Conservation (phyloP, 2,113 vertebrate species). For the Gavialis gangeticus region DNA sequence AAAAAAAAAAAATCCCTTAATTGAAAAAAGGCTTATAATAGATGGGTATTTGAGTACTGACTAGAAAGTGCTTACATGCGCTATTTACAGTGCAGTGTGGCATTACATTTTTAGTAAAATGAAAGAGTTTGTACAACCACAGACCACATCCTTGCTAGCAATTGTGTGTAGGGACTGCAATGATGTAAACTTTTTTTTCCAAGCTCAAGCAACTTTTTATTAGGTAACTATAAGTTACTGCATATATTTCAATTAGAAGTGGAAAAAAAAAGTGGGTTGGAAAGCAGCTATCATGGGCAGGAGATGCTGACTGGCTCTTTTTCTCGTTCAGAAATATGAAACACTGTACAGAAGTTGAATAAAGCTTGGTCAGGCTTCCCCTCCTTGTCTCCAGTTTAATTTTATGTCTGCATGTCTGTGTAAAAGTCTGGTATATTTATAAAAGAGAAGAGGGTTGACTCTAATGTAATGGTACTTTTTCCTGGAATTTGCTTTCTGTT, state of each 20-base stretch:
- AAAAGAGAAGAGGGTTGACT: not conserved
- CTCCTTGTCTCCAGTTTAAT: not conserved
- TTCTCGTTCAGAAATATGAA: not conserved
- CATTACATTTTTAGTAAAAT: constrained; percentile 54
- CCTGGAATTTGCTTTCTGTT: not conserved
- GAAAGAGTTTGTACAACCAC: constrained; percentile 63
- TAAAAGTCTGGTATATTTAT: not conserved
- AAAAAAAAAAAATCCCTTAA: constrained; percentile 28
- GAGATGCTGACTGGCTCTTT: not conserved
- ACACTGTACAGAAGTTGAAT: not conserved
- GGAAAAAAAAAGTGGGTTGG: not conserved
- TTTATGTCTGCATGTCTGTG: not conserved
- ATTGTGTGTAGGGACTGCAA: constrained; percentile 2
- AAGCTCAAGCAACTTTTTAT: not conserved
- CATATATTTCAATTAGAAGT: not conserved
- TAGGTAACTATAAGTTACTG: not conserved
- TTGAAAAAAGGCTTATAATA: constrained; percentile 61
- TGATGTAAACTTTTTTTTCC: constrained; percentile 1
- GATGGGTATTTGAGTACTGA: not conserved
- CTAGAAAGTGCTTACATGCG: constrained; percentile 71
- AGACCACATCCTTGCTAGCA: constrained; percentile 76
- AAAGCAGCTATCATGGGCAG: not conserved
- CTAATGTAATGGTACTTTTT: not conserved
- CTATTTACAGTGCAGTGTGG: constrained; percentile 29
- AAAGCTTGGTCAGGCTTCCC: not conserved